These are phyloP conservation scores for Xanthia icteritia DNA, from an alignment of 2,888 invertebrate genomes.

Conservation along the genomic window DNA sequence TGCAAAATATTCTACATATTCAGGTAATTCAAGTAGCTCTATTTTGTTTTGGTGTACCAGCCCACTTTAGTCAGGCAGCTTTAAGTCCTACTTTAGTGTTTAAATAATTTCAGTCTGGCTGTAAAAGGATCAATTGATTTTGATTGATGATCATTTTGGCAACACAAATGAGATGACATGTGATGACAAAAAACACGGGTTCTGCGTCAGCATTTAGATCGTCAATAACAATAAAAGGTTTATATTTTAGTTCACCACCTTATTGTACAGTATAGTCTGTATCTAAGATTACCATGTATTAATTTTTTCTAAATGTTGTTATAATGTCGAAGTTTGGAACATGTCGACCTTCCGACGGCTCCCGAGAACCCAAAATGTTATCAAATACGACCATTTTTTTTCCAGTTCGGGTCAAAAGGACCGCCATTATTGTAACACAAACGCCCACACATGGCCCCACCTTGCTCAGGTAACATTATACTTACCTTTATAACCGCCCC, in stretches of 20 bases:
- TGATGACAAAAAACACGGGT: too few relatives aligned
- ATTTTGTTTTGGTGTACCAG: neutral
- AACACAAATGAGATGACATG: too few relatives aligned
- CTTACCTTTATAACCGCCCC: conserved; percentile 53
- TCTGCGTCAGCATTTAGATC: neutral
- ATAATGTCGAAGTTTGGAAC: conserved; percentile 20
- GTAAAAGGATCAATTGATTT: conserved; percentile 6
- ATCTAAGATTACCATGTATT: conserved; percentile 5
- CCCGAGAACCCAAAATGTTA: conserved; percentile 60
- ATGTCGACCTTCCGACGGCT: conserved; percentile 41
- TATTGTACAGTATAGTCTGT: neutral
- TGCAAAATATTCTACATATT: neutral
- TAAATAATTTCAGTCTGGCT: neutral
- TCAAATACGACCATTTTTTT: conserved; percentile 65
- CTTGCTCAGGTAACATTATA: conserved; percentile 73
- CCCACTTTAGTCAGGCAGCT: neutral
- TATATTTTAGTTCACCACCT: neutral
- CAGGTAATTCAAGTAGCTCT: neutral
- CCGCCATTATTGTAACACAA: conserved; percentile 74
- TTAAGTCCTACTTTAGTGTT: neutral
- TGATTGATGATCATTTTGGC: conserved; percentile 24
- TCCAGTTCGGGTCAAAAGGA: conserved; percentile 57
- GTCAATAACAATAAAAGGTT: neutral
- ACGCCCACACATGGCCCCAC: conserved; percentile 76
- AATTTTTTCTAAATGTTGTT: conserved; percentile 12